Evolutionary conservation across 2,888 invertebrate genomes (phyloP), one percentile per base, ranked within the genome.

Genomic region (Coremacera marginata): DNA sequence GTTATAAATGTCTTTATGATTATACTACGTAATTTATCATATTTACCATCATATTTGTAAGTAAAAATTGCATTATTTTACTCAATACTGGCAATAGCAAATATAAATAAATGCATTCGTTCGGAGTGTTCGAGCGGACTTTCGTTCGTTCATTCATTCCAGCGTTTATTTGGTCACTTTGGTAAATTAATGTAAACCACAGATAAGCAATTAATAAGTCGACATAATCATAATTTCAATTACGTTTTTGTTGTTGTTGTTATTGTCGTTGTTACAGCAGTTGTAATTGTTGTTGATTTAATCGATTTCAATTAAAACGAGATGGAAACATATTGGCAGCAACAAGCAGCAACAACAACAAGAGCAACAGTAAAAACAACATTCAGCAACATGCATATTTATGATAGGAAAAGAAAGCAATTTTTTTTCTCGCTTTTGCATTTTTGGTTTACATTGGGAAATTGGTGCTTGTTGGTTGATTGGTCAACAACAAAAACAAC

Each of bases 251-350:
- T 65, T 74, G 14, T 4, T 19, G 31, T 65, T 52, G 37, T 22
- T 74, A 14, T 65, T 27, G 22, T 68, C 7, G 49, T 27, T 25
- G 22, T 70, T 70, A 1, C 51, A 22, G 1, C 63, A 52, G 31
- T 67, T 74, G 73, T 63, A 63, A 63, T 37, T 67, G 37, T 27
- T 78, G 75, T 80, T 80, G 80, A 80, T 82, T 83, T 82, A 87
- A 86, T 85, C 86, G 84, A 86, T 86, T 86, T 86, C 85, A 87
- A 87, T 86, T 85, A 84, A 84, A 83, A 76, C 52, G 67, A 77
- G 78, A 51, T 70, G 68, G 55, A 74, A 37, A 70, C 57, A 74
- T 22, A 65, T 52, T 60, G 27, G 55, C 19, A 60, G n/a, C 51
- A 70, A 14, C 8, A 57, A 57, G 57, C 22, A 25, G 57, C 19